Conservation (phyloP, 1,140 invertebrate genomes). For the Leptinotarsa lineolata region DNA sequence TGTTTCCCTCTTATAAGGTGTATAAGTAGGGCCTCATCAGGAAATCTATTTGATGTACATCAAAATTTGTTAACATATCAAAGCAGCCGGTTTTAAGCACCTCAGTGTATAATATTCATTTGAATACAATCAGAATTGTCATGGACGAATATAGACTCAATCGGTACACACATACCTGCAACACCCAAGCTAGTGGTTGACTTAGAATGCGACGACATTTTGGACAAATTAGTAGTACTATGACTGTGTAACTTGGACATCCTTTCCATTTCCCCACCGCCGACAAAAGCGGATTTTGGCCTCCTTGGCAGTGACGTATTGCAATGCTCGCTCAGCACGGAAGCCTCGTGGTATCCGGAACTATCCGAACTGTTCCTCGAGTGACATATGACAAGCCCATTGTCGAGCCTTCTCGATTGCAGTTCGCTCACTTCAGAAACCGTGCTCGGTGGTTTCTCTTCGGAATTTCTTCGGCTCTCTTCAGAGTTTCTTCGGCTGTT, state of each 20-base stretch:
- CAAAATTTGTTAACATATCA: no score
- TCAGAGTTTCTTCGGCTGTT: neutral
- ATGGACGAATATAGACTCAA: no score
- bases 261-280: constrained; percentile 31
- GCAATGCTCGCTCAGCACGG: constrained; percentile 67
- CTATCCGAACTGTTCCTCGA: constrained; percentile 77
- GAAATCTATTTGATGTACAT: no score
- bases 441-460: constrained; percentile 23
- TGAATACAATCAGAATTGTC: no score
- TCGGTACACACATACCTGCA: constrained; percentile 36
- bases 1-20: no score
- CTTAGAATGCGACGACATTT: constrained; percentile 51
- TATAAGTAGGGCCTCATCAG: no score
- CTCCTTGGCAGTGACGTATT: constrained; percentile 55
- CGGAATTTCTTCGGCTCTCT: constrained; percentile 12
- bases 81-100: no score
- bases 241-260: constrained; percentile 37
- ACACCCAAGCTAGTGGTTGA: constrained; percentile 52
- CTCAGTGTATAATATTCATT: no score
- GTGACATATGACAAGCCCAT: constrained; percentile 62
- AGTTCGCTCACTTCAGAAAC: constrained; percentile 20
- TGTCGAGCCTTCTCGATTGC: constrained; percentile 30
- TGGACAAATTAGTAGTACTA: constrained; percentile 49
- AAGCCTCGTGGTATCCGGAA: constrained; percentile 76
- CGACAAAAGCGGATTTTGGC: constrained; percentile 45